Base-by-base conservation (phyloP, 1,140 invertebrate genomes). In the Liolophura sinensis region DNA sequence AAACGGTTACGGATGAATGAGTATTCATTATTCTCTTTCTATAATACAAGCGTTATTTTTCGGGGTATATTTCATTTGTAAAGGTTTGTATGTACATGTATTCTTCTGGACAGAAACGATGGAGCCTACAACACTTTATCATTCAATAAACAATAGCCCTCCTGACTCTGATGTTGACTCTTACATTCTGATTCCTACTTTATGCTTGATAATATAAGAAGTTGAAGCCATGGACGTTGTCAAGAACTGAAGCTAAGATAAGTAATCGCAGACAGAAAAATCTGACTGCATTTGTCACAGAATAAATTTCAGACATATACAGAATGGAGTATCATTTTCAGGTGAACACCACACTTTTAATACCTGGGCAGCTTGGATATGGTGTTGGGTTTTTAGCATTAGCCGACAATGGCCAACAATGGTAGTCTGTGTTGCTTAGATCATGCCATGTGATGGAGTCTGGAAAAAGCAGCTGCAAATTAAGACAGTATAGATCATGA, bases 361-460 rank as follows among this genome's bases (percentile, higher is more conserved):
- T 68, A 79, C 78, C 78, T 68, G 67, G 69, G 61, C 78, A 79
- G n/a, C 56, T 48, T 1, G 46, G 27, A 40, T 66, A 71, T n/a
- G 76, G 69, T 50, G 63, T 67, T 16, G 72, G 71, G 18, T 71
- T 64, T 18, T 52, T 15, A 1, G 62, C 62, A 52, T 22, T 72
- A 6, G 78, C 78, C 15, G 67, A 31, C 15, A 74, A 62, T 4
- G 75, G 70, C 78, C 78, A 79, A 62, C 78, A 79, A 59, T 79
- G 78, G 59, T 69, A 79, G 3, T 75, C 62, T 7, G 59, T 67
- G 56, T 79, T 79, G 46, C 22, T 55, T 48, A 77, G 71, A 4
- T 64, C 65, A 67, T 78, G 77, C 77, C 77, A 78, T 14, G 52
- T 65, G 22, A 20, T 14, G 5, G 56, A 55, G 0, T 20, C 12